These are phyloP conservation scores for Nomada fabriciana DNA, from an alignment of 2,888 invertebrate species.

Conservation along the genomic window DNA sequence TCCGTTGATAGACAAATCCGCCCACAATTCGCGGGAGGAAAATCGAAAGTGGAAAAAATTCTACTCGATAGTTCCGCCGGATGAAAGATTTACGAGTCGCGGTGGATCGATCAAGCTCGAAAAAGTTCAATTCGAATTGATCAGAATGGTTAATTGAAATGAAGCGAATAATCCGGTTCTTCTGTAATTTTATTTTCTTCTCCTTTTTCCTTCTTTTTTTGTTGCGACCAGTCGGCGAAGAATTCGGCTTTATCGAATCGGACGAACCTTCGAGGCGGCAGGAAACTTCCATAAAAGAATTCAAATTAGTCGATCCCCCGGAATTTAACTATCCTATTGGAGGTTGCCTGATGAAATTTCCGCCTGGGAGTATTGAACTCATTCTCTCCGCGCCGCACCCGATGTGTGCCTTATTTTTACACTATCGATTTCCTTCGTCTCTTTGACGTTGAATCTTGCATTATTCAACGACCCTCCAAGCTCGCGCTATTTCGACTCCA, in stretches of 20 bases:
- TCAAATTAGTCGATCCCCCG: slow-evolving; percentile 70
- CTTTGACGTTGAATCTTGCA: slow-evolving; percentile 69
- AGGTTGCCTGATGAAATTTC: slow-evolving; percentile 70
- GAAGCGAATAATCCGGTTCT: slow-evolving; percentile 46
- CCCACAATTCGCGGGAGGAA: neutral
- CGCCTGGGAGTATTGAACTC: slow-evolving; percentile 67
- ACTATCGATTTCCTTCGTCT: slow-evolving; percentile 71
- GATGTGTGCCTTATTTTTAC: slow-evolving; percentile 73
- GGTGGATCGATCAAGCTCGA: slow-evolving; percentile 19
- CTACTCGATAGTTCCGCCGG: slow-evolving; percentile 5
- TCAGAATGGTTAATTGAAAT: slow-evolving; percentile 56
- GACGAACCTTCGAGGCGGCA: slow-evolving; percentile 38
- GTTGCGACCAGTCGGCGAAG: slow-evolving; percentile 28
- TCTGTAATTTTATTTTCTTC: slow-evolving; percentile 18
- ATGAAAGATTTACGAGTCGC: slow-evolving; percentile 16
- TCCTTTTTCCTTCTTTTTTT: slow-evolving; percentile 7
- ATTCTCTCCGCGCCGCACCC: slow-evolving; percentile 46
- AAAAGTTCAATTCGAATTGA: slow-evolving; percentile 41
- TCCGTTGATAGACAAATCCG: slow-evolving; percentile 4
- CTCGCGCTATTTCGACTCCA: slow-evolving; percentile 45
- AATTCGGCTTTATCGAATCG: slow-evolving; percentile 60
- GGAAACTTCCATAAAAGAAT: slow-evolving; percentile 71
- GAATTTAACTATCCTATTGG: slow-evolving; percentile 71
- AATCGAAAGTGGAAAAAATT: neutral
- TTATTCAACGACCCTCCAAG: slow-evolving; percentile 66